phyloP scores from a whole-genome alignment of 2,113 vertebrate genomes.

The Uropsilus gracilis region DNA sequence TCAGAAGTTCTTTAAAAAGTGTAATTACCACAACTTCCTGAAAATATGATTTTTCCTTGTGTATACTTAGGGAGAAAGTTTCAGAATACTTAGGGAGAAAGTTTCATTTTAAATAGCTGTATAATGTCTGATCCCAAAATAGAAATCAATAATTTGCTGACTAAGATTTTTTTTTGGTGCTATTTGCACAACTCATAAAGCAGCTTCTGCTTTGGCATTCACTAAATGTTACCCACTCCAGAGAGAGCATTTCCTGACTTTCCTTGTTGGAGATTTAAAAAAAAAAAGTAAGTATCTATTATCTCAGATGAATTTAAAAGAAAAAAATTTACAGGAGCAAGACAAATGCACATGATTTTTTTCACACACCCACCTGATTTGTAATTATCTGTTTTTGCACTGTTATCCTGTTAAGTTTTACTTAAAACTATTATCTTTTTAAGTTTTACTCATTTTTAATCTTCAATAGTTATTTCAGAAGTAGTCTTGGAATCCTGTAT shows the following conservation, averaged over 20 bases:
- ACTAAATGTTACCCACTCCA: conserved; percentile 50
- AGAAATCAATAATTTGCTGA: conserved; percentile 66
- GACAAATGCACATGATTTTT: neutral
- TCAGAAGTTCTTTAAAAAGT: neutral
- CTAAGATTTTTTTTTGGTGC: conserved; percentile 25
- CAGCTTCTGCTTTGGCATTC: conserved; percentile 58
- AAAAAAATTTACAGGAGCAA: neutral
- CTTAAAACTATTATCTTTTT: too few species aligned
- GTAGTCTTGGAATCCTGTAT: neutral
- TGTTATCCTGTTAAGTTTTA: conserved; percentile 48
- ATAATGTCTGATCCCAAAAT: conserved; percentile 1
- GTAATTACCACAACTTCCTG: neutral
- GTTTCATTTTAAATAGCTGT: conserved; percentile 43
- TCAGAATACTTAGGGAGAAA: neutral
- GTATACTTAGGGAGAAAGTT: neutral
- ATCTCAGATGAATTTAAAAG: conserved; percentile 10
- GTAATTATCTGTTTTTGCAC: neutral
- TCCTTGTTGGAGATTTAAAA: conserved; percentile 60
- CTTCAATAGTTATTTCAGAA: conserved; percentile 21
- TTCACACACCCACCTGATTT: neutral
- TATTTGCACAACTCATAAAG: conserved; percentile 43
- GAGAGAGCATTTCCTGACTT: conserved; percentile 59
- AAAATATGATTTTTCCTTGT: neutral
- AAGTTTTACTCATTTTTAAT: conserved; percentile 56
- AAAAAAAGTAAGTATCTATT: conserved; percentile 50